Percentiles rank a stretch among this genome's conserved stretches.
These are phyloP conservation scores for Bathynomus jamesi DNA, from an alignment of 1,140 invertebrate species.

Conservation along the genomic window DNA sequence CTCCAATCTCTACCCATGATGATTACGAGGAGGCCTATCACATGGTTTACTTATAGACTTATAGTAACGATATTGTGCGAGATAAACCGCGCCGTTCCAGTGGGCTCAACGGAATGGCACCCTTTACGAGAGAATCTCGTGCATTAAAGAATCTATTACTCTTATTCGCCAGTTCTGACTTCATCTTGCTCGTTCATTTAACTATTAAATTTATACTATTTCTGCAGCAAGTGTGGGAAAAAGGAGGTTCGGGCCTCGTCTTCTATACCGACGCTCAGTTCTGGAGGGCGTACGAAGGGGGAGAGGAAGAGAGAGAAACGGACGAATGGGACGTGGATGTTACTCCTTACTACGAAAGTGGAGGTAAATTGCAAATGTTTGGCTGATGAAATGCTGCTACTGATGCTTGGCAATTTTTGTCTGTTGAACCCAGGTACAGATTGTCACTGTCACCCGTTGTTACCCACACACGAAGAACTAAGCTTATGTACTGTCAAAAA, in stretches of 20 bases:
- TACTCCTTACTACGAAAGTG: slow-evolving; percentile 49
- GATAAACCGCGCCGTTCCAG: background rate
- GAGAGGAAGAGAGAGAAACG: slow-evolving; percentile 53
- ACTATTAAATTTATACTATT: background rate
- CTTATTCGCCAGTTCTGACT: background rate
- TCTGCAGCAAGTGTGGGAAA: slow-evolving; percentile 51
- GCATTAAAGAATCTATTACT: background rate
- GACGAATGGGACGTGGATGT: slow-evolving; percentile 59
- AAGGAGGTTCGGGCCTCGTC: slow-evolving; percentile 54
- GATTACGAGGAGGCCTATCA: background rate
- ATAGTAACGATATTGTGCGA: background rate
- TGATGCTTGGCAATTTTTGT: too few species aligned
- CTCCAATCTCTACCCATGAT: too few species aligned
- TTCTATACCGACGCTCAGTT: slow-evolving; percentile 55
- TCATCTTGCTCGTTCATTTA: background rate
- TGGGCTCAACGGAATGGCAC: background rate
- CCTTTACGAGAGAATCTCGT: background rate
- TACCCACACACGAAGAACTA: too few species aligned
- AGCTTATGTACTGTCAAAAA: too few species aligned
- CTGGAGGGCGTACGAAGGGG: slow-evolving; percentile 51
- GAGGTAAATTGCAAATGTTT: too few species aligned
- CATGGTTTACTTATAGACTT: background rate
- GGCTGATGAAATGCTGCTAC: too few species aligned
- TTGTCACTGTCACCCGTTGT: too few species aligned
- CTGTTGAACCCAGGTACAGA: too few species aligned